Evolutionary conservation across 2,113 vertebrate species (phyloP).

Genomic region (Pseudorhombus dupliciocellatus): DNA sequence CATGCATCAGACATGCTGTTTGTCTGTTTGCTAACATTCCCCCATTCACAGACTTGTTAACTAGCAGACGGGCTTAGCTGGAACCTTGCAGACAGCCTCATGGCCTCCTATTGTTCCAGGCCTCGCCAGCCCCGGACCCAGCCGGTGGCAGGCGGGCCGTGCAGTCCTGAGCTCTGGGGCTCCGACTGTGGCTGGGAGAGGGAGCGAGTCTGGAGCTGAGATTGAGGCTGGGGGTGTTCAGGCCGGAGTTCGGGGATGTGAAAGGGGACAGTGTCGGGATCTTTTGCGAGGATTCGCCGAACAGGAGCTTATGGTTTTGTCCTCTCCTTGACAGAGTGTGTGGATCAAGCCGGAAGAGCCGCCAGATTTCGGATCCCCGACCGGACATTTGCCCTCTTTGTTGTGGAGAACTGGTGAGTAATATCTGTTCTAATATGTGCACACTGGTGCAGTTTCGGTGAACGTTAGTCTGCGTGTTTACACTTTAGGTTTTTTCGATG

Average conservation of each 20-base stretch:
- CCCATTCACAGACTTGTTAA: slow-evolving; percentile 93
- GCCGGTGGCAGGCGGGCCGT: slow-evolving; percentile 40
- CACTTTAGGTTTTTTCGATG: slow-evolving; percentile 1
- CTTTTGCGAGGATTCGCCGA: slow-evolving; percentile 13
- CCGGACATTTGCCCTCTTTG: slow-evolving; percentile 38
- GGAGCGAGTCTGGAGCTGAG: slow-evolving; percentile 37
- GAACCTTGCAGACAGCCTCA: slow-evolving; percentile 82
- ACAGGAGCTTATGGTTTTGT: slow-evolving; percentile 52
- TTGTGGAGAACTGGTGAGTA: slow-evolving; percentile 67
- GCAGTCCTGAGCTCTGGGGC: slow-evolving; percentile 28
- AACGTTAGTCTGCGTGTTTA: slow-evolving; percentile 26
- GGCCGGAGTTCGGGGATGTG: slow-evolving; percentile 17
- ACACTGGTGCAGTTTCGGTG: background rate
- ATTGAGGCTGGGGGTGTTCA: slow-evolving; percentile 1
- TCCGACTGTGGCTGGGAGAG: slow-evolving; percentile 26
- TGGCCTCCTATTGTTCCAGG: slow-evolving; percentile 87
- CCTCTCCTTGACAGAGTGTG: slow-evolving; percentile 61
- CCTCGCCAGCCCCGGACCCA: slow-evolving; percentile 64
- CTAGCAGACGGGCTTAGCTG: slow-evolving; percentile 86
- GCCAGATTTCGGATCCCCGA: slow-evolving; percentile 12
- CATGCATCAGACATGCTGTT: slow-evolving; percentile 89
- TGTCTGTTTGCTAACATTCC: slow-evolving; percentile 93
- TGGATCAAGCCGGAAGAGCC: slow-evolving; percentile 38
- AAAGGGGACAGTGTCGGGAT: slow-evolving; percentile 17
- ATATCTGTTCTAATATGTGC: slow-evolving; percentile 33